Percentiles rank a stretch among this genome's conserved stretches.
Conservation (phyloP, 2,888 invertebrate genomes). For the Anorthoa munda region DNA sequence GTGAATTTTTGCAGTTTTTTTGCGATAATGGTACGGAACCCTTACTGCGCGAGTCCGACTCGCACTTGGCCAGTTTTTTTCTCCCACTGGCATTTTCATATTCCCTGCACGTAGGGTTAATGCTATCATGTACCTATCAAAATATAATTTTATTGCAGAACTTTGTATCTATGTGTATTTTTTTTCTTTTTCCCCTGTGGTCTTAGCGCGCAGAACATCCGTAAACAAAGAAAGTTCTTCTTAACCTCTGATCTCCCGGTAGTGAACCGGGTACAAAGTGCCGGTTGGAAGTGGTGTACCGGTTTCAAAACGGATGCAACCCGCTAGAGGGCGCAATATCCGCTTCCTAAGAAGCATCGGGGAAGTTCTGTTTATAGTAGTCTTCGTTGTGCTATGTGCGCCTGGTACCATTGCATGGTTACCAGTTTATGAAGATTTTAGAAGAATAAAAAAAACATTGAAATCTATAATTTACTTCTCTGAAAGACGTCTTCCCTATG, state of each 20-base stretch:
- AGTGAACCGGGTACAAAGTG: constrained; percentile 57
- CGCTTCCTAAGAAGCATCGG: constrained; percentile 63
- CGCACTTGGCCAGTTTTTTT: no score
- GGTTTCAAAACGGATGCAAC: constrained; percentile 60
- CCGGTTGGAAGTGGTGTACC: constrained; percentile 65
- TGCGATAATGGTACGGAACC: no score
- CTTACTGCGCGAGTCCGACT: no score
- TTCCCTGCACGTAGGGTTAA: background rate
- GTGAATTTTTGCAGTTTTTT: no score
- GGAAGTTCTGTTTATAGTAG: no score
- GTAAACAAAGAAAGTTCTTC: constrained; percentile 19
- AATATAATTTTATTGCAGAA: background rate
- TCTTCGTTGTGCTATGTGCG: constrained; percentile 48
- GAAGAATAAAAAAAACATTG: no score
- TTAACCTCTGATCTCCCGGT: constrained; percentile 41
- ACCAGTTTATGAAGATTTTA: background rate
- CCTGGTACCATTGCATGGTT: constrained; percentile 47
- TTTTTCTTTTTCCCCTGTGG: background rate
- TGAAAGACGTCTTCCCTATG: no score
- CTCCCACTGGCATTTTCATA: no score
- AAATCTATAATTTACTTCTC: no score
- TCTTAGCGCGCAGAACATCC: background rate
- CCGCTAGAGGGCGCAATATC: constrained; percentile 72
- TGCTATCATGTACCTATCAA: no score
- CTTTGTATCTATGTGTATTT: background rate